Base-by-base conservation (phyloP, 2,888 invertebrate genomes). In the Orthosia incerta region DNA sequence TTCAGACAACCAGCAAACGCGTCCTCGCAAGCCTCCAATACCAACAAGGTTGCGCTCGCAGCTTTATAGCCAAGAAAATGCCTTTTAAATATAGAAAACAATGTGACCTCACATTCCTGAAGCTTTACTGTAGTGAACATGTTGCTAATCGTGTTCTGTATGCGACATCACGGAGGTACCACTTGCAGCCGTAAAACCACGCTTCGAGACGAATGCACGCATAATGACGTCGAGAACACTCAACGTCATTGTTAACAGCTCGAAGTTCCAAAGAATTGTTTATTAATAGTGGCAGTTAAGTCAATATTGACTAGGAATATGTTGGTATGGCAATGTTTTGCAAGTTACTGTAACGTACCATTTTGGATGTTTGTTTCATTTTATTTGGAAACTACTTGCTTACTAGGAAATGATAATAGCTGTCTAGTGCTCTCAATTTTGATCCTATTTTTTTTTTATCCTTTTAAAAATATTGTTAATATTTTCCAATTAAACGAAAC, bases 71-170 rank as follows among this genome's bases (percentile, higher is more conserved):
- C 80, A 61, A 87, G 87, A 89, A 89, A 91, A 88, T 84, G 81
- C 85, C 83, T 85, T 88, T 88, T 86, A 88, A 89, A 86, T 87
- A 87, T 86, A 87, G 89, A 87, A 90, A 93, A 93, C 92, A 92
- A 91, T 91, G 89, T 89, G 89, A 87, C 88, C 88, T 88, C 85
- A 89, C 92, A 93, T 92, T 91, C 92, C 89, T 90, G 83, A 84
- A 89, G 88, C 83, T 85, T 88, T 89, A 88, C 89, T 92, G 90
- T 90, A 89, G 87, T 84, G 87, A 91, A 88, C 90, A 89, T 90
- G 90, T 91, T 91, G 94, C 93, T 94, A 95, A 94, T 95, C 93
- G 93, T 77, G 88, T 82, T 86, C 82, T 89, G 93, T 94, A 95
- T 95, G 95, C 95, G 88, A 86, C 91, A 92, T 90, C 95, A 95